A percentile compares a stretch with the other conserved stretches of the same genome.
phyloP scores from a whole-genome alignment of 2,113 vertebrate genomes.

The Hippotragus niger region DNA sequence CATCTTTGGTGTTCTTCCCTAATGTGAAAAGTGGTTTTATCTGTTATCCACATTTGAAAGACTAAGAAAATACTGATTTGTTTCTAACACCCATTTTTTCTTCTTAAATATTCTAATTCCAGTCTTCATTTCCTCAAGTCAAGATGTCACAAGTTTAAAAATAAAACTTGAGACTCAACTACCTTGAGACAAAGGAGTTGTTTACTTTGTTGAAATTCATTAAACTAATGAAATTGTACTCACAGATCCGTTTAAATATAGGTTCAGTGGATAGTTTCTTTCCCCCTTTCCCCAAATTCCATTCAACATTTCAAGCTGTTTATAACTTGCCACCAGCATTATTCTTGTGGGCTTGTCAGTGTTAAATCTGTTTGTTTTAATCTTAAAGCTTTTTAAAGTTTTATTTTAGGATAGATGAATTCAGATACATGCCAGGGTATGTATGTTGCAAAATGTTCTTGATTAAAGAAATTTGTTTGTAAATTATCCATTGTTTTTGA shows the following conservation, averaged over 20 bases:
- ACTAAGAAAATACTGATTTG: not conserved
- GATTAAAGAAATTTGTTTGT: slow-evolving; percentile 34
- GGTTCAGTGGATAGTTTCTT: not conserved
- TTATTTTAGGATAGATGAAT: slow-evolving; percentile 18
- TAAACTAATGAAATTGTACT: slow-evolving; percentile 1
- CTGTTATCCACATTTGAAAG: not conserved
- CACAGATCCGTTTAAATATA: slow-evolving; percentile 16
- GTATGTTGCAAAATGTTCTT: slow-evolving; percentile 56
- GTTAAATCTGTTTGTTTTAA: slow-evolving; percentile 43
- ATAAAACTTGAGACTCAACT: slow-evolving; percentile 30
- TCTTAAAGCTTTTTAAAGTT: slow-evolving; percentile 15
- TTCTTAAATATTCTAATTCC: not conserved
- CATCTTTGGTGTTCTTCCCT: not conserved
- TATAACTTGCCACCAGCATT: slow-evolving; percentile 26
- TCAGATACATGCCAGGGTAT: slow-evolving; percentile 33
- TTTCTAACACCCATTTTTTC: not conserved
- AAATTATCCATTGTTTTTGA: slow-evolving; percentile 49
- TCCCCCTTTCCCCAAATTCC: not conserved
- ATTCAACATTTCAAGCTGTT: slow-evolving; percentile 6
- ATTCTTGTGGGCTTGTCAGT: slow-evolving; percentile 44
- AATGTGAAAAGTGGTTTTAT: not conserved
- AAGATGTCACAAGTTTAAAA: slow-evolving; percentile 16
- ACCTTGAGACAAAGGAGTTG: not conserved
- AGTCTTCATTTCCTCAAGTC: slow-evolving; percentile 2
- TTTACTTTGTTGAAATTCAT: slow-evolving; percentile 34